Evolutionary conservation across 2,113 vertebrate genomes (phyloP), one percentile per base, ranked within the genome.

Genomic region (Dromiciops gliroides): DNA sequence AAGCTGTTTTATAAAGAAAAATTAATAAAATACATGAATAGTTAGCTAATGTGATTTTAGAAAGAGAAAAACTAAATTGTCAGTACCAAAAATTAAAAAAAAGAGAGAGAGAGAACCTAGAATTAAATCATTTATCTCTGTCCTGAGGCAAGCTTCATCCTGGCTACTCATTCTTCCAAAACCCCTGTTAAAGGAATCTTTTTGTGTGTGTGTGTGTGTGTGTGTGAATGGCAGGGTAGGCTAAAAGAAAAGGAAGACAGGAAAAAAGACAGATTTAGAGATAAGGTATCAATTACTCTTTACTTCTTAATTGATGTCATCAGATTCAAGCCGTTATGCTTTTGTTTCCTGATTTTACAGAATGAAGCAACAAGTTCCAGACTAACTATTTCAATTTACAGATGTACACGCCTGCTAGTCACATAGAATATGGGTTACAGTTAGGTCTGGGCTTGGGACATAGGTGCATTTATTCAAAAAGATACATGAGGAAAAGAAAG

Each of bases 401-500:
- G 11, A 44, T 9, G 50, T 90, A 91, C 90, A 49, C 8, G 3
- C 89, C 52, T 92, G 48, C 60, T 75, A 75, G 37, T 75, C 37
- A 75, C 60, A 75, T 75, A 93, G 90, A 23, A 50, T 96, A 95
- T 94, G 25, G 26, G 25, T 26, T 89, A 48, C 28, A 92, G 48
- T 44, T 53, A 31, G 89, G 7, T 37, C n/a, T 90, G 89, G 53
- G 9, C 91, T 95, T 94, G 75, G 44, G 91, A 92, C 31, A 93
- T 67, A 89, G 47, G 92, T 53, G 50, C 5, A 12, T 95, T 96
- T 94, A 94, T 95, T 96, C 89, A 95, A 97, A 96, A 56, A 91
- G 93, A 91, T 25, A 51, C 37, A 50, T 24, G 14, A 93, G 67
- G 90, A 56, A 96, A 91, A 94, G 49, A 48, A 19, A 94, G 93